phyloP scores from a whole-genome alignment of 1,140 invertebrate species.

The Harpegnathos saltator region DNA sequence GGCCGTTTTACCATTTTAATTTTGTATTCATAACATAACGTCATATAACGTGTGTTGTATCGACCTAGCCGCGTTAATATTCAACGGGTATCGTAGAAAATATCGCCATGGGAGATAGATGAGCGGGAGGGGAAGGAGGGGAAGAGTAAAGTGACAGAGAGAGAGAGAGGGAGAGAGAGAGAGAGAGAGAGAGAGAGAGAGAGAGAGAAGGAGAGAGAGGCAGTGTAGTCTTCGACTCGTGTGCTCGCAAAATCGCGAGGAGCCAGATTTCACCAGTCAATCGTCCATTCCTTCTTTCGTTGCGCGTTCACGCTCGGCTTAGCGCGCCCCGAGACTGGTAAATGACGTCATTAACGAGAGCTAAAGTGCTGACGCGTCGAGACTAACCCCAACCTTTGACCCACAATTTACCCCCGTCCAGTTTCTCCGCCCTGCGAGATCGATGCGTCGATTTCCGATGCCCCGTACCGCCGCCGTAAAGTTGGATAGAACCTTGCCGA shows the following conservation, averaged over 20 bases:
- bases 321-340: constrained; percentile 71
- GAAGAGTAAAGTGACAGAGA: no score
- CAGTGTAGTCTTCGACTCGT: constrained; percentile 1
- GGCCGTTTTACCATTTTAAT: constrained; percentile 60
- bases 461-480: constrained; percentile 70
- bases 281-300: constrained; percentile 31
- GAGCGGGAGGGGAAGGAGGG: no score
- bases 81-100: constrained; percentile 59
- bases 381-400: constrained; percentile 75
- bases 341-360: constrained; percentile 81
- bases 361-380: constrained; percentile 79
- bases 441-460: constrained; percentile 79
- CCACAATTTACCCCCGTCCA: constrained; percentile 68
- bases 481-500: constrained; percentile 68
- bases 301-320: constrained; percentile 48
- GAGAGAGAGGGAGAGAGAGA: no score
- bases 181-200: no score
- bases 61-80: constrained; percentile 55
- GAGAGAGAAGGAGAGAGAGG: no score
- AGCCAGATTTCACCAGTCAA: constrained; percentile 30
- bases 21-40: constrained; percentile 60
- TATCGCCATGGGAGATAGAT: neutral
- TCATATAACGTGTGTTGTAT: constrained; percentile 59
- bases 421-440: constrained; percentile 73
- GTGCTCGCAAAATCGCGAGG: constrained; percentile 21